phyloP scores from a whole-genome alignment of 2,888 invertebrate species.

The Argyresthia goedartella region DNA sequence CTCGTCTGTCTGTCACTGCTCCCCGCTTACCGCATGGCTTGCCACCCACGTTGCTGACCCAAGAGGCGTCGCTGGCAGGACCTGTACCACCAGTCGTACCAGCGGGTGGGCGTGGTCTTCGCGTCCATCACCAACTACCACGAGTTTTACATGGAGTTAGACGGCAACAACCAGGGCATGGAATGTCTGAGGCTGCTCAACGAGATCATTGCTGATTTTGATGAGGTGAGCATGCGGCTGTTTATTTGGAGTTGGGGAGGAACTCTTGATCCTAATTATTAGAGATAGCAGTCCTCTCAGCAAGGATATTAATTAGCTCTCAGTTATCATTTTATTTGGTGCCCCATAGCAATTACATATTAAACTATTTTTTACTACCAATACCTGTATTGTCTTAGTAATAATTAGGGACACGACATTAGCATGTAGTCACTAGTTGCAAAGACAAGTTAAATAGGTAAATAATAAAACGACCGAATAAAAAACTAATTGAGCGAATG shows the following conservation, averaged over 20 bases:
- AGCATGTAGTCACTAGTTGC: too few relatives aligned
- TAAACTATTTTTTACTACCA: too few relatives aligned
- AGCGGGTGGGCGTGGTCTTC: slow-evolving; percentile 91
- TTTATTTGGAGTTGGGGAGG: background rate
- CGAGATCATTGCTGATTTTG: slow-evolving; percentile 95
- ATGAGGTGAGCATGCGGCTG: slow-evolving; percentile 73
- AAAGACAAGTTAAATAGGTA: too few relatives aligned
- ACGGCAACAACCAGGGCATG: slow-evolving; percentile 92
- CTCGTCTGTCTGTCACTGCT: slow-evolving; percentile 1
- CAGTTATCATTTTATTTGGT: too few relatives aligned
- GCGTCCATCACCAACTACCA: slow-evolving; percentile 95
- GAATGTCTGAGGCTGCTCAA: slow-evolving; percentile 90
- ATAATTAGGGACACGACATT: too few relatives aligned
- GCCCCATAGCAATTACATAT: too few relatives aligned
- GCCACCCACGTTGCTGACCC: slow-evolving; percentile 4
- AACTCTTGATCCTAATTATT: too few relatives aligned
- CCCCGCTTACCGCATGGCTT: background rate
- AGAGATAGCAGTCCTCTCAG: too few relatives aligned
- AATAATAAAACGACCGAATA: too few relatives aligned
- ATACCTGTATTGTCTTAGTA: too few relatives aligned
- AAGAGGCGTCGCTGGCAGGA: slow-evolving; percentile 64
- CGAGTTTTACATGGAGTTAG: slow-evolving; percentile 93
- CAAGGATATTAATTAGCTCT: too few relatives aligned
- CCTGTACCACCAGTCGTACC: slow-evolving; percentile 93
- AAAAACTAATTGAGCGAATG: too few relatives aligned